phyloP scores from a whole-genome alignment of 2,113 vertebrate species.

The Aspidoscelis tigris region DNA sequence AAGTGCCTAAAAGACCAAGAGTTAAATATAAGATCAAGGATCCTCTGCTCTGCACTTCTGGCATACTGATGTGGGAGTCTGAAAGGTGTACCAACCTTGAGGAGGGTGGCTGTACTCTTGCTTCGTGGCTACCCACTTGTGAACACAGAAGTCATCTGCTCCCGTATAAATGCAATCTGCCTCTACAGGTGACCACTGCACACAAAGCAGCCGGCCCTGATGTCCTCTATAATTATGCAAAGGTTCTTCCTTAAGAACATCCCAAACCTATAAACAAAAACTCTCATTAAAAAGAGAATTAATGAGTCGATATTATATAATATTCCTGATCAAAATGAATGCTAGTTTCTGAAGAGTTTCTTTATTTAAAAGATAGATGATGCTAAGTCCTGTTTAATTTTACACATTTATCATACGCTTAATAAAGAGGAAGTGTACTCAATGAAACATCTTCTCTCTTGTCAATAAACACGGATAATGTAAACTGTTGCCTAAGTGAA shows the following conservation, averaged over 20 bases:
- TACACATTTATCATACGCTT: background rate
- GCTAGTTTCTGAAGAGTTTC: background rate
- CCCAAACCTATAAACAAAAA: slow-evolving; percentile 87
- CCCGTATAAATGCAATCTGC: slow-evolving; percentile 90
- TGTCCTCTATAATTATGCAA: slow-evolving; percentile 93
- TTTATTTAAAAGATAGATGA: background rate
- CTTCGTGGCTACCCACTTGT: slow-evolving; percentile 88
- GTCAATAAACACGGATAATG: background rate
- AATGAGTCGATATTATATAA: rapidly evolving
- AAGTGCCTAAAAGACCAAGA: background rate
- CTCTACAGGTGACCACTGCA: slow-evolving; percentile 92
- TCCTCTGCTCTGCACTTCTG: background rate
- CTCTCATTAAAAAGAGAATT: slow-evolving; percentile 3
- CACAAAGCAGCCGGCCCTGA: slow-evolving; percentile 84
- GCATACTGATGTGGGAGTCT: background rate
- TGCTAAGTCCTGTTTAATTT: background rate
- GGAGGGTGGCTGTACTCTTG: slow-evolving; percentile 89
- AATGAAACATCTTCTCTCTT: background rate
- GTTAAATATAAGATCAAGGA: slow-evolving; percentile 15
- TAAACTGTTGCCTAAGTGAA: background rate
- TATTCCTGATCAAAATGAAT: background rate
- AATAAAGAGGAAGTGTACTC: too few species aligned
- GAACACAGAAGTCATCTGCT: slow-evolving; percentile 93
- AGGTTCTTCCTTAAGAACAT: slow-evolving; percentile 86
- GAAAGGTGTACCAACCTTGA: slow-evolving; percentile 77